phyloP scores from a whole-genome alignment of 2,113 vertebrate genomes.

The Macquaria australasica region DNA sequence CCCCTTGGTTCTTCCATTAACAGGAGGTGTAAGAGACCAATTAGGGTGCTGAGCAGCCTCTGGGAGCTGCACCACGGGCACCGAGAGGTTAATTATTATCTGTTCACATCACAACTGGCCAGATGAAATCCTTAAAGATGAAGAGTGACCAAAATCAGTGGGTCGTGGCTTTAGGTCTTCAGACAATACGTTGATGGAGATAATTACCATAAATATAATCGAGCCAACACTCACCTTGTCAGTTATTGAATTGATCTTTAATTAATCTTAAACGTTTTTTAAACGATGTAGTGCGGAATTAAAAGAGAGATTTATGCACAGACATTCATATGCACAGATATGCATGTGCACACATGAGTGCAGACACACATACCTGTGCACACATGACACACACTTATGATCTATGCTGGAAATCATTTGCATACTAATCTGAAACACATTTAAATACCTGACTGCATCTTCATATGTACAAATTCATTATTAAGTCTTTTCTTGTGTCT shows the following conservation, averaged over 20 bases:
- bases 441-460: not conserved
- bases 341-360: conserved; percentile 27
- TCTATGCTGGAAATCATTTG: conserved; percentile 34
- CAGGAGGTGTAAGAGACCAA: conserved; percentile 71
- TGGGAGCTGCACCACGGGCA: conserved; percentile 42
- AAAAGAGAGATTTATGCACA: conserved; percentile 25
- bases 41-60: conserved; percentile 51
- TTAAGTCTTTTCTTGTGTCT: not conserved
- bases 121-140: conserved; percentile 27
- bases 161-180: conserved; percentile 6
- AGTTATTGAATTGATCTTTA: conserved; percentile 37
- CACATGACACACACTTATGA: conserved; percentile 14
- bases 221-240: conserved; percentile 16
- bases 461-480: not conserved
- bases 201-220: conserved; percentile 46
- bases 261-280: conserved; percentile 42
- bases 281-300: not conserved
- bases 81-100: conserved; percentile 69
- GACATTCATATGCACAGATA: conserved; percentile 15
- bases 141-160: conserved; percentile 11
- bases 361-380: not conserved
- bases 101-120: conserved; percentile 53
- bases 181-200: conserved; percentile 30
- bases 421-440: conserved; percentile 33
- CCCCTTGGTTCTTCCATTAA: conserved; percentile 51